These are phyloP conservation scores for Drosophila sordidapex DNA, from an alignment of 2,888 invertebrate species.

Conservation along the genomic window DNA sequence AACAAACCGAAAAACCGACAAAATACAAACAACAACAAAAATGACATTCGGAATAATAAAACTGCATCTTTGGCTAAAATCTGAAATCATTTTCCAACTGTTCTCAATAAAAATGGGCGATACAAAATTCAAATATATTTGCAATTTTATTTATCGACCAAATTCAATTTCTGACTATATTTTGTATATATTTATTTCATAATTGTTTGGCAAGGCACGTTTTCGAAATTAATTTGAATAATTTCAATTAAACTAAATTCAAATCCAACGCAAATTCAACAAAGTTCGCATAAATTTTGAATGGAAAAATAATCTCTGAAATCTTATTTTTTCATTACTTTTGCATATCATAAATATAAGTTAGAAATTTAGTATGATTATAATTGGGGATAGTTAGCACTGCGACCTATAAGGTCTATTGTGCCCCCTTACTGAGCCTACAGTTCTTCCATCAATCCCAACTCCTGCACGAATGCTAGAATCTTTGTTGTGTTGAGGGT, in stretches of 20 bases:
- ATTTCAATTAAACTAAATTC: background rate
- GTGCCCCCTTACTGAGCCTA: no score
- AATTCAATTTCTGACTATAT: background rate
- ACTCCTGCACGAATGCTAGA: no score
- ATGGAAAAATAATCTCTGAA: no score
- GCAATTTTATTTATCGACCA: background rate
- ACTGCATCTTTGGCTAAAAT: conserved; percentile 28
- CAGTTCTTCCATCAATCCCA: no score
- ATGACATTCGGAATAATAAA: conserved; percentile 22
- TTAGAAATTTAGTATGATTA: background rate
- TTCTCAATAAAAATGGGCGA: conserved; percentile 69
- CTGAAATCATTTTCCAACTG: conserved; percentile 56
- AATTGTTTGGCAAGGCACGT: background rate
- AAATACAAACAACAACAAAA: background rate
- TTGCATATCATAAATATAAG: background rate
- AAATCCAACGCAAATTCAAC: background rate
- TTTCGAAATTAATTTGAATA: background rate
- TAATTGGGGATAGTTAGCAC: no score
- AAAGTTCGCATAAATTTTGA: no score
- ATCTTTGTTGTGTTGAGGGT: no score
- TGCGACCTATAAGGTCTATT: no score
- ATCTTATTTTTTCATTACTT: background rate
- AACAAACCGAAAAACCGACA: background rate
- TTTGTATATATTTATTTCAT: background rate
- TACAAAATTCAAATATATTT: conserved; percentile 1